Evolutionary conservation across 2,888 invertebrate genomes (phyloP), one percentile per base, ranked within the genome.

Genomic region (Harpalus rufipes): DNA sequence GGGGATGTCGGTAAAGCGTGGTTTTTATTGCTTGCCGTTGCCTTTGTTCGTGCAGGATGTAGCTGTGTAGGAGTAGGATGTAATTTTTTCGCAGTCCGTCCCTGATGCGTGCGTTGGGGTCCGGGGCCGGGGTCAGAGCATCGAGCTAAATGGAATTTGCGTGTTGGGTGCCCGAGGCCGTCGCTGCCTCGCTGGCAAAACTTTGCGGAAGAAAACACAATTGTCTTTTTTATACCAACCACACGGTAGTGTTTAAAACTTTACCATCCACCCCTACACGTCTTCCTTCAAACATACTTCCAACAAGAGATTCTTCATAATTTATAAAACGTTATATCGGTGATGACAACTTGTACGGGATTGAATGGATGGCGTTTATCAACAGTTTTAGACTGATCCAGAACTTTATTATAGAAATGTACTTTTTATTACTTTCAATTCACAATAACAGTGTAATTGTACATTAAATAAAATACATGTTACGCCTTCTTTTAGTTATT

Each of bases 191-290:
- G 18, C 72, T 7, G 7, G 78, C 58, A 32, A 83, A 74, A 65
- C 39, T 74, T 84, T 84, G 65, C 74, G 65, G 78, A 84, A 78
- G 84, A 78, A 76, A 84, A 84, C 83, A 72, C 84, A 78, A 84
- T 78, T 84, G 78, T 82, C 74, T 82, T 82, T 81, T 82, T 82
- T 82, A 58, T 82, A 59, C 58, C 14, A 51, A 82, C 59, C 78
- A 58, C 78, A 78, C 78, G 78, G 78, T 58, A 25, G 41, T 78
- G 78, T 78, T 78, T 58, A 78, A 78, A 78, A 78, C 68, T 68
- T 65, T 65, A 25, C 18, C 61, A 61, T 61, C 18, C 61, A 32
- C 16, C 72, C 72, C 21, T 78, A 25, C 25, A 58, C 14, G n/a
- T 25, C 21, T 74, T 51, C 51, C 72, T 39, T 72, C 51, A 63